Percentiles rank a stretch among this genome's conserved stretches.
Conservation (phyloP, 2,113 vertebrate species). For the Pungitius pungitius region DNA sequence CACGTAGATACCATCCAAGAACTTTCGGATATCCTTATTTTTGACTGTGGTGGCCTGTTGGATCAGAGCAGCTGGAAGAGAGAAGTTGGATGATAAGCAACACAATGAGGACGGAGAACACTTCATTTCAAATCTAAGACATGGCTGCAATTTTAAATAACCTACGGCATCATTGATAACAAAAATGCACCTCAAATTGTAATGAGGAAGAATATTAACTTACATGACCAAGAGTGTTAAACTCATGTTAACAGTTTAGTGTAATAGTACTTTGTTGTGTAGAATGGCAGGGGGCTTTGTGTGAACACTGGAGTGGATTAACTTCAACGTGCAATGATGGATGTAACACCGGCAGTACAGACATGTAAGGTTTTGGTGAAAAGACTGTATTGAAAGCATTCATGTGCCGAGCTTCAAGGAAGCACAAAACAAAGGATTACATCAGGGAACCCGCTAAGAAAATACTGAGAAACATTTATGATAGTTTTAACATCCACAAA, state of each 20-base stretch:
- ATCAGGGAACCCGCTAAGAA: background rate
- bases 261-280: background rate
- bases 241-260: background rate
- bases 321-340: background rate
- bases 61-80: conserved; percentile 93
- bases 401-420: background rate
- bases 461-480: background rate
- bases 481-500: background rate
- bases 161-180: background rate
- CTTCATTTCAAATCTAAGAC: background rate
- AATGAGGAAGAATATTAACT: background rate
- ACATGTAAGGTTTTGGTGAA: background rate
- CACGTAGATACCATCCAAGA: conserved; percentile 99
- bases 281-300: too few relatives aligned
- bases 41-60: conserved; percentile 99
- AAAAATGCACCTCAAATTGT: background rate
- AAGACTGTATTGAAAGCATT: background rate
- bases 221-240: background rate
- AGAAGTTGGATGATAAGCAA: conserved; percentile 55
- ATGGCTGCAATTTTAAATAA: background rate
- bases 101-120: background rate
- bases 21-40: conserved; percentile 99
- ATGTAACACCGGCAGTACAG: background rate
- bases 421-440: background rate
- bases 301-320: background rate